Evolutionary conservation across 1,140 invertebrate genomes (phyloP).

Genomic region (Panagrolaimus sp.): DNA sequence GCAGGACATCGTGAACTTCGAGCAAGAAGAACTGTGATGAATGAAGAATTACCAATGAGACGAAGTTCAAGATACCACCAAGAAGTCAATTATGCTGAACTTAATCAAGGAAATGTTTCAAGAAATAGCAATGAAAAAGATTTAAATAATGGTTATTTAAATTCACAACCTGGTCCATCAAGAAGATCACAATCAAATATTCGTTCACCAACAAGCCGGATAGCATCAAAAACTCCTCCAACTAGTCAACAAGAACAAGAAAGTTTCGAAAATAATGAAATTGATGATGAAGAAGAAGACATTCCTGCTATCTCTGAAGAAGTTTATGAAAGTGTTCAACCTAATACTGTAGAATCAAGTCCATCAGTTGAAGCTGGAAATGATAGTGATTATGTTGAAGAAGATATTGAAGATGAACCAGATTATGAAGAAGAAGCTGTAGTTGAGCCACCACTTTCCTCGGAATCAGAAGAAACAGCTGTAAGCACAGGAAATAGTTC

Average conservation of each 20-base stretch:
- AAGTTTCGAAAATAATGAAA: not conserved
- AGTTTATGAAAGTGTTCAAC: not conserved
- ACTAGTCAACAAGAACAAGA: too few species aligned
- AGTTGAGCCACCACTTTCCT: not conserved
- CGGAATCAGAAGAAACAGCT: not conserved
- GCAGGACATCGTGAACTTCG: not conserved
- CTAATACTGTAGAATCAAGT: not conserved
- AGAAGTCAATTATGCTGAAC: constrained; percentile 1
- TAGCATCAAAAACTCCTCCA: not conserved
- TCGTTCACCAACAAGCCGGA: not conserved
- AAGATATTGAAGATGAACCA: not conserved
- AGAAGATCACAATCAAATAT: not conserved
- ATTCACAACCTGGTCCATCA: not conserved
- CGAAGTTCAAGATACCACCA: not conserved
- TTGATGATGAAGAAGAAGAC: not conserved
- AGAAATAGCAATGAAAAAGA: too few species aligned
- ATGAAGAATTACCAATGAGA: not conserved
- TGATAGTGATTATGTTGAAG: not conserved
- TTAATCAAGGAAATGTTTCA: not conserved
- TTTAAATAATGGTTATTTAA: too few species aligned
- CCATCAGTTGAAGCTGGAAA: not conserved
- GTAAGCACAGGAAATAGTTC: not conserved
- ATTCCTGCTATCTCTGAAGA: not conserved
- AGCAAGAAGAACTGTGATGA: not conserved
- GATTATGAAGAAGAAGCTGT: constrained; percentile 1